Conservation (phyloP, 30 jellyfish, hydroid and myxozoan genomes). For the Chironex yamaguchii region DNA sequence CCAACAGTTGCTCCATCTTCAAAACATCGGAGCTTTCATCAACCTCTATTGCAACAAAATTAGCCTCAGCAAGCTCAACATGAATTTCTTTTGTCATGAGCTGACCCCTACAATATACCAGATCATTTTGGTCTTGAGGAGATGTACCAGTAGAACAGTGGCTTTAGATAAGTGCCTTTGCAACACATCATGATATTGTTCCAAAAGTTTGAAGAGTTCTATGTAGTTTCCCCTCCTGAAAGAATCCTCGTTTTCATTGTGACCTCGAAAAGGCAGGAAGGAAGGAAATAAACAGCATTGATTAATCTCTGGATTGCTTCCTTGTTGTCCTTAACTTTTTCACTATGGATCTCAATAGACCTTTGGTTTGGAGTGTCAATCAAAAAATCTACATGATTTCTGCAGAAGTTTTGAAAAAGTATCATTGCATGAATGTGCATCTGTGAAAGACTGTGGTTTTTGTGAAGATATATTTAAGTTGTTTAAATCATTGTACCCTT, state of each 20-base stretch:
- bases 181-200: constrained; percentile 22
- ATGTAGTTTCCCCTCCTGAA: constrained; percentile 14
- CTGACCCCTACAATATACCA: background rate
- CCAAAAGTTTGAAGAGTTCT: background rate
- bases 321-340: constrained; percentile 25
- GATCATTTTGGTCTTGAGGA: constrained; percentile 37
- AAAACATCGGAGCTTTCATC: constrained; percentile 64
- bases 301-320: constrained; percentile 28
- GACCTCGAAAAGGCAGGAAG: constrained; percentile 32
- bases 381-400: constrained; percentile 1
- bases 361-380: constrained; percentile 12
- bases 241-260: constrained; percentile 39
- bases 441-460: constrained; percentile 32
- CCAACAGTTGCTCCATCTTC: constrained; percentile 31
- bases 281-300: constrained; percentile 23
- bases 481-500: constrained; percentile 6
- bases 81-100: constrained; percentile 20
- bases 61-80: constrained; percentile 38
- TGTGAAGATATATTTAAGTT: constrained; percentile 24
- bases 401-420: background rate
- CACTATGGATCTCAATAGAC: constrained; percentile 6
- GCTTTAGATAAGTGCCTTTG: constrained; percentile 33
- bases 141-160: constrained; percentile 34
- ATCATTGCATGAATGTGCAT: constrained; percentile 21
- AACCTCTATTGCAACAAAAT: constrained; percentile 37